These are phyloP conservation scores for Anorthoa munda DNA, from an alignment of 2,888 invertebrate genomes.

Conservation along the genomic window DNA sequence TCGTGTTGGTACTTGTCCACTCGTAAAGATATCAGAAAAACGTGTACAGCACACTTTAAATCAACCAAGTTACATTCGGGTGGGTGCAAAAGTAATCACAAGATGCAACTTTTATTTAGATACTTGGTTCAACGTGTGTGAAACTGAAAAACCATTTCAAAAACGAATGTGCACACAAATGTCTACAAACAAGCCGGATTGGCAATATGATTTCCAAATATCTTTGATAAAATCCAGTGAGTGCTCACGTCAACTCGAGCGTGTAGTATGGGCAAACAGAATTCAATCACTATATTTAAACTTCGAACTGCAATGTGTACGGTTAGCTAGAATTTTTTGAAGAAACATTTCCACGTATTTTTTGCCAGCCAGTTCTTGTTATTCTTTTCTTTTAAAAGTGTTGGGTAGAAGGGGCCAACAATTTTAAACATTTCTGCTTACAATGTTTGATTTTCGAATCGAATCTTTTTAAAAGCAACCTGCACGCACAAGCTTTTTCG, in stretches of 20 bases:
- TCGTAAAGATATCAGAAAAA: too few relatives aligned
- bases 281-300: conserved; percentile 34
- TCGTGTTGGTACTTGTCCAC: too few relatives aligned
- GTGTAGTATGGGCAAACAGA: conserved; percentile 16
- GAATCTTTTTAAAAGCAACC: not conserved
- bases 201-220: conserved; percentile 14
- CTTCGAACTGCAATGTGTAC: conserved; percentile 5
- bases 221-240: conserved; percentile 18
- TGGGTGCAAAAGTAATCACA: not conserved
- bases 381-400: not conserved
- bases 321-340: not conserved
- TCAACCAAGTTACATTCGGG: too few relatives aligned
- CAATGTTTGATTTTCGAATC: not conserved
- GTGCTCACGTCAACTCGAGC: conserved; percentile 2
- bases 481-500: not conserved
- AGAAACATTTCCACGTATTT: conserved; percentile 1
- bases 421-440: too few relatives aligned
- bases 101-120: not conserved
- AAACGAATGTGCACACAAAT: not conserved
- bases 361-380: not conserved
- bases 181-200: not conserved
- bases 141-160: not conserved
- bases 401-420: not conserved
- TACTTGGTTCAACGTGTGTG: not conserved
- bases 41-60: too few relatives aligned